Conservation (phyloP, 2,888 invertebrate species). For the Furcula furcula region DNA sequence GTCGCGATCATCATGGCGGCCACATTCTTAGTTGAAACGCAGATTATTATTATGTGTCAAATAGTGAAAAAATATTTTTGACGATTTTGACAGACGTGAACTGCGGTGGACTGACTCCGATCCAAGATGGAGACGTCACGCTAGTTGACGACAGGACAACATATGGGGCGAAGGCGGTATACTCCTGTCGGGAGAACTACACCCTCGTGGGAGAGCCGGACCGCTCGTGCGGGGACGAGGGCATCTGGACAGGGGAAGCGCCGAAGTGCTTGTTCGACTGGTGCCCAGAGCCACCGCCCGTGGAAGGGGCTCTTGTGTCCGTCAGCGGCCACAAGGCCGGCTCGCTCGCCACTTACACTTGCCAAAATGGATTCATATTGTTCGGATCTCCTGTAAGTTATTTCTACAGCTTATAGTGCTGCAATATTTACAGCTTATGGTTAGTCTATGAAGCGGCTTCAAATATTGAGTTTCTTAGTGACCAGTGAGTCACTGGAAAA, state of each 20-base stretch:
- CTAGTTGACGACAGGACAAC: conserved; percentile 88
- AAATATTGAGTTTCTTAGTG: too few relatives aligned
- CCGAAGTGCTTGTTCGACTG: conserved; percentile 93
- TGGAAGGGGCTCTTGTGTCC: conserved; percentile 88
- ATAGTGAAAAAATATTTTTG: too few relatives aligned
- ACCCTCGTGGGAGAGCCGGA: conserved; percentile 89
- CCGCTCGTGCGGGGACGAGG: conserved; percentile 87
- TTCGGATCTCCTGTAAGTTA: conserved; percentile 88
- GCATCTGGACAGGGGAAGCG: conserved; percentile 88
- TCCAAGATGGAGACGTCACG: conserved; percentile 87
- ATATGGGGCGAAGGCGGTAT: conserved; percentile 88
- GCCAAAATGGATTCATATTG: conserved; percentile 91
- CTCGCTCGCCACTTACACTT: conserved; percentile 90
- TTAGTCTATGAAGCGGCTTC: too few relatives aligned
- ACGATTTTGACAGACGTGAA: conserved; percentile 92
- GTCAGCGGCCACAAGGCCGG: conserved; percentile 89
- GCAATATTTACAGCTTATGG: too few relatives aligned
- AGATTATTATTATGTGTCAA: too few relatives aligned
- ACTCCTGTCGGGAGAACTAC: conserved; percentile 91
- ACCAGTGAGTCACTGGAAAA: too few relatives aligned
- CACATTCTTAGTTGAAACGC: too few relatives aligned
- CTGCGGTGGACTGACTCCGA: conserved; percentile 85
- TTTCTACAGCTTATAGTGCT: background rate
- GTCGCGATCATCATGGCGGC: too few relatives aligned
- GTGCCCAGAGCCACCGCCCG: conserved; percentile 92